Evolutionary conservation across 2,113 vertebrate species (phyloP).

Genomic region (Syngnathus floridae): DNA sequence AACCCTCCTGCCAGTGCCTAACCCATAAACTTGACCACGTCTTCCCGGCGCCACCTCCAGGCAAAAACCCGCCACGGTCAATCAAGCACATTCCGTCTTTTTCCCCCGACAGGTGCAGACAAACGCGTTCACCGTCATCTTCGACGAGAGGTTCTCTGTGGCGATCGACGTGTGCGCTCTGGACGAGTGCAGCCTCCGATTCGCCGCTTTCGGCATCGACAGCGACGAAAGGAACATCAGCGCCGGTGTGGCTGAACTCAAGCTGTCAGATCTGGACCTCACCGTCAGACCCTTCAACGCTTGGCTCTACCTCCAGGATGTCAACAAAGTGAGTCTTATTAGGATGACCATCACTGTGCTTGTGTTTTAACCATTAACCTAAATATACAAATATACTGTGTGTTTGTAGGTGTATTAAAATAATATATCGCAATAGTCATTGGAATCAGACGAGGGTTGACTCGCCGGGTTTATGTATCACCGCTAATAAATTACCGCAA

Average conservation of each 20-base stretch:
- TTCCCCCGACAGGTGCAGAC: slow-evolving; percentile 77
- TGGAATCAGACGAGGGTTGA: too few relatives aligned
- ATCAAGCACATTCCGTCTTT: neutral
- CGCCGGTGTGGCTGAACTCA: slow-evolving; percentile 85
- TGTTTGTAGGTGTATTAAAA: too few relatives aligned
- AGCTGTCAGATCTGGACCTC: slow-evolving; percentile 87
- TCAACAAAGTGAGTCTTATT: slow-evolving; percentile 77
- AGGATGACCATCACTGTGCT: too few relatives aligned
- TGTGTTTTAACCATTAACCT: too few relatives aligned
- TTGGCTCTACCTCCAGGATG: slow-evolving; percentile 96
- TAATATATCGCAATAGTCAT: too few relatives aligned
- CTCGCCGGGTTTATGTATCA: too few relatives aligned
- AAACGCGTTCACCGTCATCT: slow-evolving; percentile 81
- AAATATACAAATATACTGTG: too few relatives aligned
- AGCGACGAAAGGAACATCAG: slow-evolving; percentile 83
- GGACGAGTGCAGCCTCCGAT: slow-evolving; percentile 86
- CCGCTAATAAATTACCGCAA: too few relatives aligned
- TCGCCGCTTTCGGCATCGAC: slow-evolving; percentile 84
- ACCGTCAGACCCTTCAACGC: slow-evolving; percentile 81
- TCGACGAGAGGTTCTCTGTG: slow-evolving; percentile 86
- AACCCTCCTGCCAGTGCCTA: too few relatives aligned
- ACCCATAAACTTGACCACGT: too few relatives aligned
- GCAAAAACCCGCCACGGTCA: too few relatives aligned
- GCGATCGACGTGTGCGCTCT: slow-evolving; percentile 74
- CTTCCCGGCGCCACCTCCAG: too few relatives aligned